Percentiles rank a stretch among this genome's conserved stretches.
Conservation (phyloP, 2,888 invertebrate genomes). For the Oxyscelio sp. region DNA sequence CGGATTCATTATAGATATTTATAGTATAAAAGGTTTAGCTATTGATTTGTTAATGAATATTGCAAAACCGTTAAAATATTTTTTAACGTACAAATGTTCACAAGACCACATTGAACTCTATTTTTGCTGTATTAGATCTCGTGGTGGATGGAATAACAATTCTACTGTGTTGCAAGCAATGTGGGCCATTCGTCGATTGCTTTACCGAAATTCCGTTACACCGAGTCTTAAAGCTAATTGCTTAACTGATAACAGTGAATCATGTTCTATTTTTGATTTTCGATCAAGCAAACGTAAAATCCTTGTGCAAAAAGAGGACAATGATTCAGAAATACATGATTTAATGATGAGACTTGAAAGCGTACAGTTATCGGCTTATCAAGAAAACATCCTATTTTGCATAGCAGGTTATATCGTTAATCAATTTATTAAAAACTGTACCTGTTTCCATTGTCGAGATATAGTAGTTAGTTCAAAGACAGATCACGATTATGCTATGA, state of each 20-base stretch:
- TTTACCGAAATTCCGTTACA: not conserved
- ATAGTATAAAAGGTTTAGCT: constrained; percentile 5
- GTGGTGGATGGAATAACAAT: constrained; percentile 23
- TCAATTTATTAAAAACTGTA: not conserved
- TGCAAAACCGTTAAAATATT: not conserved
- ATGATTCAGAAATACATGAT: not conserved
- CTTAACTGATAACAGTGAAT: not conserved
- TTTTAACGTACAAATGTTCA: constrained; percentile 12
- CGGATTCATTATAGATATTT: constrained; percentile 7
- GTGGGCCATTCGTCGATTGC: constrained; percentile 3
- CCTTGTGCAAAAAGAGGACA: not conserved
- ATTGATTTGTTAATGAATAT: not conserved
- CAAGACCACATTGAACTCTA: constrained; percentile 20
- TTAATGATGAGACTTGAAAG: not conserved
- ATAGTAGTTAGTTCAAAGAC: not conserved
- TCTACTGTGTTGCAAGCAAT: constrained; percentile 7
- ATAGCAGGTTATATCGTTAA: not conserved
- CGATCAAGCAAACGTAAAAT: not conserved
- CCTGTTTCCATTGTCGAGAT: not conserved
- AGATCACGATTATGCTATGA: constrained; percentile 2
- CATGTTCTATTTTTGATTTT: not conserved
- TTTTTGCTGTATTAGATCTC: constrained; percentile 9
- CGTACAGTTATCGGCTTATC: not conserved
- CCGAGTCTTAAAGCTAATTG: constrained; percentile 2
- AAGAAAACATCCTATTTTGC: constrained; percentile 2